Conservation (phyloP, 2,888 invertebrate species). For the Eristalis intricaria region DNA sequence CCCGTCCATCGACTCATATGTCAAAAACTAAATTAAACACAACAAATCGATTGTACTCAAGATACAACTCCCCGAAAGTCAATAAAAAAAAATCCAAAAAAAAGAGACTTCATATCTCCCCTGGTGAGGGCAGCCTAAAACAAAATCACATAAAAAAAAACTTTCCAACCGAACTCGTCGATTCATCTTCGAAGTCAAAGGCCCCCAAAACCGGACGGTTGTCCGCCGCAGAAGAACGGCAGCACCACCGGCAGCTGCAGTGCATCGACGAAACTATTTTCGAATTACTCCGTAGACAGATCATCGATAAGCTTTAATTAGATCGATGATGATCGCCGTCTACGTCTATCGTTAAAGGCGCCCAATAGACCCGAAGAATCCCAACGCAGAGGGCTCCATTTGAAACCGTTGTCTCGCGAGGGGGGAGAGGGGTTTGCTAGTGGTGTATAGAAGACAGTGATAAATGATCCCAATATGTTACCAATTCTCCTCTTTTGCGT, state of each 20-base stretch:
- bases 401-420: neutral
- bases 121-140: neutral
- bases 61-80: constrained; percentile 18
- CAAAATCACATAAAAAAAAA: constrained; percentile 22
- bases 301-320: constrained; percentile 68
- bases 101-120: neutral
- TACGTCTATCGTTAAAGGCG: constrained; percentile 49
- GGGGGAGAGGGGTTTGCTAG: too few relatives aligned
- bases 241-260: constrained; percentile 1
- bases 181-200: constrained; percentile 22
- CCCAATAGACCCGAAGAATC: constrained; percentile 27
- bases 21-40: constrained; percentile 29
- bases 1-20: neutral
- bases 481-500: constrained; percentile 40
- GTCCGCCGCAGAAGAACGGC: neutral
- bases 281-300: constrained; percentile 53
- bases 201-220: neutral
- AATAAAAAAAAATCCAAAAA: neutral
- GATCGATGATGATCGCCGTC: constrained; percentile 61
- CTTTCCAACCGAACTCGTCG: constrained; percentile 45
- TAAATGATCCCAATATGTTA: constrained; percentile 60
- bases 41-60: constrained; percentile 50
- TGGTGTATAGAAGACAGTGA: constrained; percentile 40
- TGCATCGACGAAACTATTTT: constrained; percentile 42
- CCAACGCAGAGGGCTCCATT: constrained; percentile 6